These are phyloP conservation scores for Hyperoplus immaculatus DNA, from an alignment of 2,797 vertebrate species.

Conservation along the genomic window DNA sequence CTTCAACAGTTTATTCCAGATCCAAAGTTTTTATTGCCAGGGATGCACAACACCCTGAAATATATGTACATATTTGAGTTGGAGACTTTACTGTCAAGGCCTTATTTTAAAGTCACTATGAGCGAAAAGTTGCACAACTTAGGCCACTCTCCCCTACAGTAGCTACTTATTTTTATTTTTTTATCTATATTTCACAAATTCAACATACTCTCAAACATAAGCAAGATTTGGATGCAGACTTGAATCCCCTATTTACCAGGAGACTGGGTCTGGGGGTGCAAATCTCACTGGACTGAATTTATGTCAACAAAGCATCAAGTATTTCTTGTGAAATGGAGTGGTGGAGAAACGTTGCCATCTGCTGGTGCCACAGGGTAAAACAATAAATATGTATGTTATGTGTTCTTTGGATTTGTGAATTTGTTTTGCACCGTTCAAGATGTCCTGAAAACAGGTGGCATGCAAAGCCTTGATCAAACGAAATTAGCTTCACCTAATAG, in stretches of 20 bases:
- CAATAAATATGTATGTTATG: background rate
- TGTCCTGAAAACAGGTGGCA: constrained; percentile 28
- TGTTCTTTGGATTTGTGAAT: background rate
- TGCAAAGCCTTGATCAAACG: constrained; percentile 39
- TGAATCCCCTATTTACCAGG: background rate
- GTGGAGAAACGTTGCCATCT: constrained; percentile 57
- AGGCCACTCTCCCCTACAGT: too few relatives aligned
- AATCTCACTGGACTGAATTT: constrained; percentile 5
- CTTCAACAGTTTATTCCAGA: too few relatives aligned
- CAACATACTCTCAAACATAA: background rate
- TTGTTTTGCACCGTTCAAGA: constrained; percentile 21
- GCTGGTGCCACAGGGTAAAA: constrained; percentile 40
- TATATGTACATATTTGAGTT: too few relatives aligned
- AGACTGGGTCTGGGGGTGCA: background rate
- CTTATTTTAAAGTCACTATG: too few relatives aligned
- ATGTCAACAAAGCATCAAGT: background rate
- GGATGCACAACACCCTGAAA: too few relatives aligned
- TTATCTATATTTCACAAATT: background rate
- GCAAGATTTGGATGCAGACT: background rate
- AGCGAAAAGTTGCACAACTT: too few relatives aligned
- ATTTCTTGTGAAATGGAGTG: background rate
- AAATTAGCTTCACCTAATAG: constrained; percentile 38
- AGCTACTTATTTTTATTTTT: too few relatives aligned
- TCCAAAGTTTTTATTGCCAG: too few relatives aligned
- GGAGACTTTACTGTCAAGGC: too few relatives aligned